Evolutionary conservation across 2,888 invertebrate genomes (phyloP).

Genomic region (Sphaerophoria rueppellii): DNA sequence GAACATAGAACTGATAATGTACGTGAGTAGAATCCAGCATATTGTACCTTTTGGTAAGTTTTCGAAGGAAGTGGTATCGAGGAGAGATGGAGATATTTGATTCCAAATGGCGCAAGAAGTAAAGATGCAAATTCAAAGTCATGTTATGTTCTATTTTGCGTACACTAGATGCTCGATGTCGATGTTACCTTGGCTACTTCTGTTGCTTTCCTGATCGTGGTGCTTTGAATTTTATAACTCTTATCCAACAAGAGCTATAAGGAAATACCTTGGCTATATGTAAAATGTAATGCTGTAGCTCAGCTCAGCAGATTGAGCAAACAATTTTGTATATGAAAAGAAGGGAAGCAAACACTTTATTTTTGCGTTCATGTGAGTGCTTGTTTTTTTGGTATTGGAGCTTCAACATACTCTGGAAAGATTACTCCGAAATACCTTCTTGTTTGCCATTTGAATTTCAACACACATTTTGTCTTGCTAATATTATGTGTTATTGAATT

Average conservation of each 20-base stretch:
- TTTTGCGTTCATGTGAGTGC: too few relatives aligned
- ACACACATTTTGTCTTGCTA: too few relatives aligned
- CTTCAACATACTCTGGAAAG: too few relatives aligned
- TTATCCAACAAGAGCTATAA: background rate
- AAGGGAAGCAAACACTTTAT: too few relatives aligned
- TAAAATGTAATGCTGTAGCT: background rate
- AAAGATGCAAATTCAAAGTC: slow-evolving; percentile 40
- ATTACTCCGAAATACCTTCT: too few relatives aligned
- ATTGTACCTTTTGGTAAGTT: background rate
- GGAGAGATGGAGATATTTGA: background rate
- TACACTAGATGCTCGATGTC: slow-evolving; percentile 14
- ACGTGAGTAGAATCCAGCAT: slow-evolving; percentile 49
- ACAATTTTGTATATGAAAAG: too few relatives aligned
- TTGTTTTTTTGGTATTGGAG: too few relatives aligned
- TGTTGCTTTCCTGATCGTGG: slow-evolving; percentile 1
- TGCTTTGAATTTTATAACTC: slow-evolving; percentile 33
- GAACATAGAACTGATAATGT: slow-evolving; percentile 31
- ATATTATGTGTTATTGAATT: too few relatives aligned
- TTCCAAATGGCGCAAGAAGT: slow-evolving; percentile 17
- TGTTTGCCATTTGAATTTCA: too few relatives aligned
- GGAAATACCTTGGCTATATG: too few relatives aligned
- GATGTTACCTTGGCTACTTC: slow-evolving; percentile 20
- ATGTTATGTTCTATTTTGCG: background rate
- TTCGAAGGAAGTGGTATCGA: too few relatives aligned
- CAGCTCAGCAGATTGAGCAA: background rate